Evolutionary conservation across 2,888 invertebrate species (phyloP).

Genomic region (Tupiocoris notatus): DNA sequence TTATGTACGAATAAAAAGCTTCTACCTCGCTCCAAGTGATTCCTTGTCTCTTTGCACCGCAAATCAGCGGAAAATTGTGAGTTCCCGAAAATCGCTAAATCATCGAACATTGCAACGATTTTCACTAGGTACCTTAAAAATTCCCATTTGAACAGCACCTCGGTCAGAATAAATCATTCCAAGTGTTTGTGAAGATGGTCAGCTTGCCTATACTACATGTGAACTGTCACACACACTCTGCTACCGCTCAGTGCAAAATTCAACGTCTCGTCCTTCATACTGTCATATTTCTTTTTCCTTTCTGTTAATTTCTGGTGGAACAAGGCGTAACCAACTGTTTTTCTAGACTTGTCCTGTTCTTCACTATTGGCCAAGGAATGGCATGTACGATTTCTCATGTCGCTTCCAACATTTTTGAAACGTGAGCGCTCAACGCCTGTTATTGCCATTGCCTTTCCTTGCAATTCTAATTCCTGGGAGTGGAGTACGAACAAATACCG

Average conservation of each 20-base stretch:
- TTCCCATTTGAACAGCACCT: no score
- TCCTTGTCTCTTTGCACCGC: no score
- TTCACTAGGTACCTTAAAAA: no score
- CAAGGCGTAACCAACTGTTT: conserved; percentile 14
- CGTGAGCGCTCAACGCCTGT: conserved; percentile 20
- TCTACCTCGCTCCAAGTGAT: no score
- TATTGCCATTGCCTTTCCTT: neutral
- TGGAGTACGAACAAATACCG: neutral
- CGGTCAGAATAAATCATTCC: conserved; percentile 48
- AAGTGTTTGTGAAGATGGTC: conserved; percentile 45
- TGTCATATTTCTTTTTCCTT: conserved; percentile 18
- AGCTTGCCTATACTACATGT: conserved; percentile 42
- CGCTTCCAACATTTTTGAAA: conserved; percentile 23
- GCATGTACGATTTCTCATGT: conserved; percentile 32
- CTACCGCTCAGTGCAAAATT: conserved; percentile 44
- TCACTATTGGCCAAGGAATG: conserved; percentile 39
- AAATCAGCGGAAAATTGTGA: no score
- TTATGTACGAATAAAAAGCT: no score
- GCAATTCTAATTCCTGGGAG: neutral
- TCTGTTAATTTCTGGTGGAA: conserved; percentile 17
- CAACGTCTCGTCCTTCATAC: conserved; percentile 43
- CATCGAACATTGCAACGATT: no score
- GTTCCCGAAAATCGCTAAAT: no score
- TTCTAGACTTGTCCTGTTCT: conserved; percentile 2
- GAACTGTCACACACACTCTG: conserved; percentile 45